Evolutionary conservation across 2,113 vertebrate species (phyloP).

Genomic region (Nothobranchius furzeri): DNA sequence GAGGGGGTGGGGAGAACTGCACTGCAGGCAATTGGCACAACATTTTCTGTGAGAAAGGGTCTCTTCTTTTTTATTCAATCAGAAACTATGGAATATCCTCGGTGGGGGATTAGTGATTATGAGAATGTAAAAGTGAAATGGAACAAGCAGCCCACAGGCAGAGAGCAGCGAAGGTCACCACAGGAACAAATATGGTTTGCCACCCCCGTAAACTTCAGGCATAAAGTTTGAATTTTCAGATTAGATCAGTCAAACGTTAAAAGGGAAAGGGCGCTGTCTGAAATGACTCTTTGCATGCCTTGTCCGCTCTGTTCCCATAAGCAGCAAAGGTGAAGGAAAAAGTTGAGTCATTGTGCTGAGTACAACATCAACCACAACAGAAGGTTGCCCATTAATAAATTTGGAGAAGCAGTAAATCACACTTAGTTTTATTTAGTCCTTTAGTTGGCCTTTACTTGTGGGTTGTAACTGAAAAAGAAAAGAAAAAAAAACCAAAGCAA

Average conservation of each 20-base stretch:
- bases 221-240: slow-evolving; percentile 29
- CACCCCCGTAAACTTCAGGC: slow-evolving; percentile 30
- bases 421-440: slow-evolving; percentile 4
- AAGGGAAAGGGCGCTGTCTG: slow-evolving; percentile 55
- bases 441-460: background rate
- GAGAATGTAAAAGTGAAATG: slow-evolving; percentile 41
- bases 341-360: slow-evolving; percentile 44
- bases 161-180: slow-evolving; percentile 54
- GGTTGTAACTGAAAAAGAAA: background rate
- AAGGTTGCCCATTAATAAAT: slow-evolving; percentile 28
- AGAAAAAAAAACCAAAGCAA: background rate
- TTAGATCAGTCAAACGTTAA: slow-evolving; percentile 55
- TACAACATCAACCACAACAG: slow-evolving; percentile 12
- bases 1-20: background rate
- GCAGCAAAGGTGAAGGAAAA: slow-evolving; percentile 43
- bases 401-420: slow-evolving; percentile 4
- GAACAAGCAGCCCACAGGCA: slow-evolving; percentile 63
- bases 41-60: background rate
- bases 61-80: background rate
- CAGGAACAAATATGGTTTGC: slow-evolving; percentile 50
- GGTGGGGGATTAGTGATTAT: slow-evolving; percentile 28
- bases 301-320: slow-evolving; percentile 49
- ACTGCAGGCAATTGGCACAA: slow-evolving; percentile 4
- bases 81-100: slow-evolving; percentile 8
- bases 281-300: slow-evolving; percentile 53